phyloP scores from a whole-genome alignment of 1,140 invertebrate species.

The Varroa destructor region DNA sequence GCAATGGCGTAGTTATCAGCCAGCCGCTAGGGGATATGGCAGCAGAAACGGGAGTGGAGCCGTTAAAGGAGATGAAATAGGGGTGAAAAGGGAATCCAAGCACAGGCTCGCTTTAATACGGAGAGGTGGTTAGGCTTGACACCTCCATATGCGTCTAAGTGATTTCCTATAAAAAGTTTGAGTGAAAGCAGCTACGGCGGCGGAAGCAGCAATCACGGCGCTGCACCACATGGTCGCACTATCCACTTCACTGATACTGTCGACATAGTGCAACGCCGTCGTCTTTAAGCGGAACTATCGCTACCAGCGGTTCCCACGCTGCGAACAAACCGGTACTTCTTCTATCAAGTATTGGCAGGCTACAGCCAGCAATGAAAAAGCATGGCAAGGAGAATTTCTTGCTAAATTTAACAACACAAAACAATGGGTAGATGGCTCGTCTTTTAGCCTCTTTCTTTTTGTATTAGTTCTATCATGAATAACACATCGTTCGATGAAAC shows the following conservation, averaged over 20 bases:
- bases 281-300: not conserved
- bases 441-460: too few species aligned
- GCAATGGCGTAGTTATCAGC: not conserved
- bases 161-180: constrained; percentile 29
- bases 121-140: constrained; percentile 13
- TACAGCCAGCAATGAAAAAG: too few species aligned
- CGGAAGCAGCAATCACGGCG: not conserved
- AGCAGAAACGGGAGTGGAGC: not conserved
- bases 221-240: constrained; percentile 21
- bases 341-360: too few species aligned
- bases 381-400: too few species aligned
- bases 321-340: not conserved
- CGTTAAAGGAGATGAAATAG: constrained; percentile 10
- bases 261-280: not conserved
- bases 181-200: not conserved
- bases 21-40: not conserved
- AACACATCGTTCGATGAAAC: too few species aligned
- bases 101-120: constrained; percentile 7
- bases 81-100: not conserved
- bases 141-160: constrained; percentile 27
- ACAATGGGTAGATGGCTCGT: too few species aligned
- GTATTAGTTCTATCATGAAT: too few species aligned
- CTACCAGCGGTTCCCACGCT: not conserved
- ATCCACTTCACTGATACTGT: not conserved
- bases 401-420: too few species aligned